Evolutionary conservation across 64 coral and sea anemone genomes (phyloP), one percentile per base, ranked within the genome.

Genomic region (Porites australiensis): DNA sequence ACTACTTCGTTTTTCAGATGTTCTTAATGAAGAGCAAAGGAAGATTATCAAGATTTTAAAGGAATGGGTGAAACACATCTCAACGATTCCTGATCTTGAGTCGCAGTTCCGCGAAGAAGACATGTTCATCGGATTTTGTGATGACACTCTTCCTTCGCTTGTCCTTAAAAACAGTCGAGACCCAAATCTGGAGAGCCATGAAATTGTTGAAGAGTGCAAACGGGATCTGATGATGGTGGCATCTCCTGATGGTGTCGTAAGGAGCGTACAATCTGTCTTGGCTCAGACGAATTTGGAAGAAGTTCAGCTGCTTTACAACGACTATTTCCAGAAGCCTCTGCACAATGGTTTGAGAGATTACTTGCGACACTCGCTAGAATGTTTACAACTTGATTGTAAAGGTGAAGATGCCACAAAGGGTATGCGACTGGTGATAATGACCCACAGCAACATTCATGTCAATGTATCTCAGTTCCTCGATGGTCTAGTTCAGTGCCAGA

Each of bases 61-160:
- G 10, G 49, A 64, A 14, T 98, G 93, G 96, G 76, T 87, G 9
- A 71, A 95, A 70, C 61, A 44, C 10, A 93, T 95, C 14, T 93
- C 90, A 14, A 95, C 75, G 74, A 80, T 92, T 12, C 37, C 64
- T 6, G 75, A 67, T 16, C 37, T 83, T 12, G 81, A 92, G 49
- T 90, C 79, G 46, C 89, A 93, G 14, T 89, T 93, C 19, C 72
- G 86, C 47, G 93, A 95, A 60, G 49, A 64, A 13, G 94, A 98
- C 37, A 95, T 98, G 87, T 98, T 98, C 57, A 74, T 91, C 23
- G 96, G 96, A 13, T 95, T 93, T 77, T 91, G 93, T 73, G 87
- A 88, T 57, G 94, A 98, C 14, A 98, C 94, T 19, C 60, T 98
- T 4, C 94, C 96, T 14, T 98, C 96, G 6, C 21, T 98, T 16